Percentiles rank a stretch among this genome's conserved stretches.
These are phyloP conservation scores for Pteromalus puparum DNA, from an alignment of 1,140 invertebrate genomes.

Conservation along the genomic window DNA sequence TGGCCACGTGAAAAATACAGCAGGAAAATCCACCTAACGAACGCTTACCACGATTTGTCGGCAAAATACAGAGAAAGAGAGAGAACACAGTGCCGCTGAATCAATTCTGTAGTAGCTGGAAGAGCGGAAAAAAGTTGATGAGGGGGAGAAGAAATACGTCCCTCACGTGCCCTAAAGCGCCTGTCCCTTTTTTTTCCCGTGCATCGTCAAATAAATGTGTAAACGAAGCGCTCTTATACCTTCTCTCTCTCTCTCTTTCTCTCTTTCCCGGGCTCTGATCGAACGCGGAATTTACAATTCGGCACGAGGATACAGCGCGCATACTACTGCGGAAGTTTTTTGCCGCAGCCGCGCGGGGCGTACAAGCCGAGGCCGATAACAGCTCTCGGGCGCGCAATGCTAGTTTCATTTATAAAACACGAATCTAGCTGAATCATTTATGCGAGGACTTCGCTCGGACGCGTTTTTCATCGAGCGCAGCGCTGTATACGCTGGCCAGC, in stretches of 20 bases:
- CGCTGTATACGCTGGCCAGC: neutral
- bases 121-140: neutral
- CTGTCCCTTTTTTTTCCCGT: neutral
- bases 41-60: neutral
- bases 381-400: neutral
- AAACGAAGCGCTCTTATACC: neutral
- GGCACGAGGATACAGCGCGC: neutral
- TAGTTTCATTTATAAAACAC: slow-evolving; percentile 9
- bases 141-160: neutral
- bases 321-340: neutral
- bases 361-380: neutral
- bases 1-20: neutral
- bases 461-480: neutral
- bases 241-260: neutral
- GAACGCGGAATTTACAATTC: neutral
- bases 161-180: neutral
- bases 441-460: neutral
- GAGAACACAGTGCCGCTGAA: neutral
- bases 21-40: neutral
- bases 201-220: neutral
- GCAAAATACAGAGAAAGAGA: neutral
- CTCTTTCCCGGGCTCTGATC: neutral
- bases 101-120: neutral
- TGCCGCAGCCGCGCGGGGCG: neutral
- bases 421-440: neutral